Conservation (phyloP, 2,113 vertebrate species). For the Plecotus auritus region DNA sequence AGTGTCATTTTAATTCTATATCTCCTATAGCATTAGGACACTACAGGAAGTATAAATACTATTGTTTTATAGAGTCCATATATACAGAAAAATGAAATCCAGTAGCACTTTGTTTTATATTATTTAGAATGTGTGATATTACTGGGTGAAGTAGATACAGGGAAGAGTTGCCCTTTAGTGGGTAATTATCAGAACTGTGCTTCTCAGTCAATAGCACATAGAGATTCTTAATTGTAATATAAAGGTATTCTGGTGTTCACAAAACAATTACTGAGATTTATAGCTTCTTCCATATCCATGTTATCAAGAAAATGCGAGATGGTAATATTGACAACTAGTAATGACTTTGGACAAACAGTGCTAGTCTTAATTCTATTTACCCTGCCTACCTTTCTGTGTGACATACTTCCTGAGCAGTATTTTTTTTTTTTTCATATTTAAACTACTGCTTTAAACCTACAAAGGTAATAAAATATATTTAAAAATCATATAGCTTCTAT, state of each 20-base stretch:
- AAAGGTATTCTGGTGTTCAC: not conserved
- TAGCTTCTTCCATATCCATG: not conserved
- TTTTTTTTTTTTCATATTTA: slow-evolving; percentile 20
- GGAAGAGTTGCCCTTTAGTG: not conserved
- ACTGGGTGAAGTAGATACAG: not conserved
- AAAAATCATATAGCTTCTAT: not conserved
- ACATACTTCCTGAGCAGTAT: not conserved
- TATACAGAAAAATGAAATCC: not conserved
- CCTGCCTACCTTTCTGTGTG: not conserved
- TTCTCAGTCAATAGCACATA: not conserved
- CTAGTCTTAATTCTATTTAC: not conserved
- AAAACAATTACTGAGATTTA: not conserved
- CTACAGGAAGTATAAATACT: not conserved
- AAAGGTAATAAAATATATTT: not conserved
- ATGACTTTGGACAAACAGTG: not conserved
- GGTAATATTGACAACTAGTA: not conserved
- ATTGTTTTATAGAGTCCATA: not conserved
- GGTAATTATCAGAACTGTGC: not conserved
- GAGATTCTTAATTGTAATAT: not conserved
- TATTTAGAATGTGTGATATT: not conserved
- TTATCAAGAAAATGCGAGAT: not conserved
- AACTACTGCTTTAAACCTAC: not conserved
- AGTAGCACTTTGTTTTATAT: not conserved
- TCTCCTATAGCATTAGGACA: not conserved
- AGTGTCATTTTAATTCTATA: not conserved